Percentiles rank a stretch among this genome's conserved stretches.
phyloP scores from a whole-genome alignment of 2,888 invertebrate genomes.

The Romanomermis culicivorax region DNA sequence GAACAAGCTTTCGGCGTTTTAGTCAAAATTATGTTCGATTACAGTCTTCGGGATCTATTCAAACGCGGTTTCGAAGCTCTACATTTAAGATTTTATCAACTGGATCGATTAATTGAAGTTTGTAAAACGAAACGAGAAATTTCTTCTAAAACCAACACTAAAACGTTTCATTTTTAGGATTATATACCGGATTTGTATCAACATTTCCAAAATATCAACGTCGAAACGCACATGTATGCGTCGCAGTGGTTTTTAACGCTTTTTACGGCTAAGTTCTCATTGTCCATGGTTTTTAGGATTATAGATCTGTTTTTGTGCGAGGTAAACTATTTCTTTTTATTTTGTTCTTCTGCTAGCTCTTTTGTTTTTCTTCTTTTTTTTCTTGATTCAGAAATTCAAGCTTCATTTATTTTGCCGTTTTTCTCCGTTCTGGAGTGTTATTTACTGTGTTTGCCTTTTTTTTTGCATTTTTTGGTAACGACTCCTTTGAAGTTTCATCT shows the following conservation, averaged over 20 bases:
- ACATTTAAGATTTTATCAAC: constrained; percentile 76
- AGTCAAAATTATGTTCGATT: constrained; percentile 88
- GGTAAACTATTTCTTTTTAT: constrained; percentile 19
- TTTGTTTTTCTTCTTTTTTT: constrained; percentile 7
- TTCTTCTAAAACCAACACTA: too few relatives aligned
- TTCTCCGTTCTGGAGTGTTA: background rate
- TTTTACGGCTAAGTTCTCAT: constrained; percentile 95
- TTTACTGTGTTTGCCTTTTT: background rate
- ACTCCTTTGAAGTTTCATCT: too few relatives aligned
- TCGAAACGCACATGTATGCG: constrained; percentile 94
- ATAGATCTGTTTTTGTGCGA: constrained; percentile 69
- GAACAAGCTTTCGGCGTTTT: constrained; percentile 95
- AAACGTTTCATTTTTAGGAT: too few relatives aligned
- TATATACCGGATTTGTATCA: constrained; percentile 33
- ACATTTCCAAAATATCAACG: constrained; percentile 44
- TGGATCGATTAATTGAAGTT: constrained; percentile 73
- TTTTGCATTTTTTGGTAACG: too few relatives aligned
- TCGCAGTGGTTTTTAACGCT: constrained; percentile 98
- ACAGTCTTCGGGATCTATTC: constrained; percentile 75
- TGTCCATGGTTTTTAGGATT: constrained; percentile 87
- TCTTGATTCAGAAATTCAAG: background rate
- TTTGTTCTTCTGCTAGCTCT: background rate
- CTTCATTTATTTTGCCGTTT: background rate
- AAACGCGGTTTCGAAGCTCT: constrained; percentile 89
- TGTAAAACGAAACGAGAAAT: background rate